Conservation (phyloP, 2,888 invertebrate species). For the Laothoe populi region DNA sequence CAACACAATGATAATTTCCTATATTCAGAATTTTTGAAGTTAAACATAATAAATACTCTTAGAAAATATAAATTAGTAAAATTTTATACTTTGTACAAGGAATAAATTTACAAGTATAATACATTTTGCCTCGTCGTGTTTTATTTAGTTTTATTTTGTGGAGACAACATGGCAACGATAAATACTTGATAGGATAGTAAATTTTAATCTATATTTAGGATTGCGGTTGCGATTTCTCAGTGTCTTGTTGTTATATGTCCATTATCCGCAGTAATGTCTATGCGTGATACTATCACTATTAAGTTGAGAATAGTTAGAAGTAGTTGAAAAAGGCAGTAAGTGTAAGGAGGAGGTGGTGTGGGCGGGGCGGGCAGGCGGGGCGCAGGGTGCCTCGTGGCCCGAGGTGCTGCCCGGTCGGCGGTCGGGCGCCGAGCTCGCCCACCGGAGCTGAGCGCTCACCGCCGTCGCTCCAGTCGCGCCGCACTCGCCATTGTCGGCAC, state of each 20-base stretch:
- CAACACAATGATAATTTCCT: background rate
- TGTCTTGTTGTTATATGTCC: background rate
- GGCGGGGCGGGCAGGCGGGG: slow-evolving; percentile 65
- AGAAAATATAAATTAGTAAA: background rate
- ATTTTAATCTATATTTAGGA: too few species aligned
- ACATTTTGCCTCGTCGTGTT: background rate
- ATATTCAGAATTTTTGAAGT: background rate
- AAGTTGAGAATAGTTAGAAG: slow-evolving; percentile 3
- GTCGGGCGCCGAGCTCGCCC: slow-evolving; percentile 65
- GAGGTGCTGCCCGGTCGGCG: slow-evolving; percentile 57
- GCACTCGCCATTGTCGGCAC: slow-evolving; percentile 65
- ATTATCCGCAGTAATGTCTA: background rate
- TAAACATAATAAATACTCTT: background rate
- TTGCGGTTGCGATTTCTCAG: background rate
- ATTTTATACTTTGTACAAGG: too few species aligned
- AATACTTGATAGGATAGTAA: background rate
- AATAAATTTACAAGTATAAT: background rate
- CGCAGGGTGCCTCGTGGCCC: slow-evolving; percentile 70
- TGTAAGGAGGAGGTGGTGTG: slow-evolving; percentile 63
- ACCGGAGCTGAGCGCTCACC: slow-evolving; percentile 56
- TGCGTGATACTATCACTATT: background rate
- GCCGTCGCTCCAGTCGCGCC: slow-evolving; percentile 68
- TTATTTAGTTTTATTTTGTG: background rate
- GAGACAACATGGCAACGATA: background rate
- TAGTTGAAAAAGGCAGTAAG: slow-evolving; percentile 53